A percentile compares a stretch with the other conserved stretches of the same genome.
Evolutionary conservation across 2,113 vertebrate species (phyloP).

Genomic region (Cephalopterus ornatus): DNA sequence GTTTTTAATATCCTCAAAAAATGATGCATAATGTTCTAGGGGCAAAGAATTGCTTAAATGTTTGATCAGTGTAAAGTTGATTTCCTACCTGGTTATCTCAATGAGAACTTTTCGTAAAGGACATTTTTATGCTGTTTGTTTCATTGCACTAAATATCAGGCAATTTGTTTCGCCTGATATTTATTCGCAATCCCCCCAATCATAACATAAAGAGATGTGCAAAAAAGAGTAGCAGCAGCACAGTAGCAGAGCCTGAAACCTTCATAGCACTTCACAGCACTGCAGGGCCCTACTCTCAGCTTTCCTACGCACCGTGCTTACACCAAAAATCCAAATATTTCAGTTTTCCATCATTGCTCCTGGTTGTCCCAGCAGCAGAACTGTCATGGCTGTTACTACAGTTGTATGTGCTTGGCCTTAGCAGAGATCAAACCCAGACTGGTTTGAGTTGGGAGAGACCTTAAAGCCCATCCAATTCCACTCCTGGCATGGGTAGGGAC

Average conservation of each 20-base stretch:
- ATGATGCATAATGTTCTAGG: background rate
- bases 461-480: background rate
- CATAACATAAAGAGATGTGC: background rate
- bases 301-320: background rate
- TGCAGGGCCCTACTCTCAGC: background rate
- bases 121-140: background rate
- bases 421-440: background rate
- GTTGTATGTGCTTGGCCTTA: background rate
- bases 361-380: background rate
- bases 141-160: background rate
- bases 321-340: background rate
- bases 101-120: background rate
- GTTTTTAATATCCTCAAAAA: background rate
- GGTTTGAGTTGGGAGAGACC: background rate
- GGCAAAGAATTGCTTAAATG: background rate
- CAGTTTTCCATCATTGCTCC: background rate
- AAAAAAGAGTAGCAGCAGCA: background rate
- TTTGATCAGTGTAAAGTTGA: background rate
- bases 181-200: too few relatives aligned
- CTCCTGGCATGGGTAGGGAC: background rate
- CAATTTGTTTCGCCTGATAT: background rate
- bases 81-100: background rate
- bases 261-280: background rate
- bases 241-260: background rate
- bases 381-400: background rate